Evolutionary conservation across 2,113 vertebrate species (phyloP), one percentile per base, ranked within the genome.

Genomic region (Corythoichthys haematopterus): DNA sequence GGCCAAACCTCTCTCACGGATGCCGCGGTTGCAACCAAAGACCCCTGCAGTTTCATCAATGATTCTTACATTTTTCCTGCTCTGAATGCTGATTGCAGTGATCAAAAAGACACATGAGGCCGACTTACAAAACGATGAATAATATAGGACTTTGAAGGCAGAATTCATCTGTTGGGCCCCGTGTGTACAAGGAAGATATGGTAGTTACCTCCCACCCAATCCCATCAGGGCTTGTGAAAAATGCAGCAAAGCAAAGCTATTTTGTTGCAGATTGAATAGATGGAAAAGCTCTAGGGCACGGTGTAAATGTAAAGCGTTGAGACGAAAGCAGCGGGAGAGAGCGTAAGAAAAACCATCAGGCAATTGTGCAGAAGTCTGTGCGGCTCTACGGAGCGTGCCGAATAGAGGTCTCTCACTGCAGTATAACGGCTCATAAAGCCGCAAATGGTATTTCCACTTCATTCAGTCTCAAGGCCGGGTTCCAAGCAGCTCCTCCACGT

Each of bases 361-460:
- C 83, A 81, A 75, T 79, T 78, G 83, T 84, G 87, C 87, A 85
- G 80, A 86, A 86, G 81, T 86, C 84, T 90, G 81, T 65, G 85
- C 89, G 67, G 87, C 58, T 83, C 88, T 81, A 70, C 80, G 86
- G 82, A 92, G 91, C 90, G 86, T 90, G 88, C 79, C 85, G 84
- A 90, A 91, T 90, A 88, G 88, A 89, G 87, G 88, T 85, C 90
- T 90, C 88, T 82, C 72, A 52, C 87, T 80, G 91, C 88, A 90
- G 88, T 91, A 91, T 89, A 92, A 91, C 84, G 90, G 85, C 89
- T 92, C 91, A 91, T 92, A 88, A 89, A 92, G 90, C 88, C 71
- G 80, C 88, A 91, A 92, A 92, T 92, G 90, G 90, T 83, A 88
- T 91, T 92, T 92, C 90, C 88, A 88, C 88, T 90, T 87, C 84